Conservation (phyloP, 2,888 invertebrate species). For the Limnephilus lunatus region DNA sequence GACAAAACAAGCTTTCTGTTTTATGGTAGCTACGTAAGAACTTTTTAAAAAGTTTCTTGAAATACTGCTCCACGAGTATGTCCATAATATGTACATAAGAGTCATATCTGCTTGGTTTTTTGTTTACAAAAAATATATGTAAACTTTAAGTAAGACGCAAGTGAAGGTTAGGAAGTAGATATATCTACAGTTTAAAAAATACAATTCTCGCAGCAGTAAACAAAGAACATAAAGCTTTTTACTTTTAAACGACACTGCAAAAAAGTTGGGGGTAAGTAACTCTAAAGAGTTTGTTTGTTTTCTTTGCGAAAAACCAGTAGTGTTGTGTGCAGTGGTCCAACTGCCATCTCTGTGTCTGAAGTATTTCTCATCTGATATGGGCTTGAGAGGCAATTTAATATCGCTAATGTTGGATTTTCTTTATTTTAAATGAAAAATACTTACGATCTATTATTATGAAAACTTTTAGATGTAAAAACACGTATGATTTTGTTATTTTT, state of each 20-base stretch:
- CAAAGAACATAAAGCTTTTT: neutral
- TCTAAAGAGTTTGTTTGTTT: neutral
- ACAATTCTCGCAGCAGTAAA: neutral
- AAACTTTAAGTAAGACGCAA: neutral
- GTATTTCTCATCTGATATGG: conserved; percentile 11
- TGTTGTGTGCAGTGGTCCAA: conserved; percentile 3
- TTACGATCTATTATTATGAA: neutral
- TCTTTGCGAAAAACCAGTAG: neutral
- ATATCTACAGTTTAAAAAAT: neutral
- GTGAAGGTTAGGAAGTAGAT: neutral
- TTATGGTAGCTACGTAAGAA: too few relatives aligned
- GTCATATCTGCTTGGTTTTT: too few relatives aligned
- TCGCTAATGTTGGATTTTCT: neutral
- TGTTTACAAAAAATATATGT: too few relatives aligned
- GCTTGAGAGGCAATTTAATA: neutral
- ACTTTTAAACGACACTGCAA: neutral
- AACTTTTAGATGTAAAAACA: too few relatives aligned
- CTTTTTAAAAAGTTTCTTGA: too few relatives aligned
- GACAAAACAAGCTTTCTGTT: too few relatives aligned
- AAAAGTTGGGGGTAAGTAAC: neutral
- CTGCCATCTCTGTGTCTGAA: neutral
- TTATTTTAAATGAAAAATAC: neutral
- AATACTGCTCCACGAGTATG: too few relatives aligned
- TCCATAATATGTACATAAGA: too few relatives aligned
- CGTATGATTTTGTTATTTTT: too few relatives aligned